Evolutionary conservation across 2,888 invertebrate genomes (phyloP).

Genomic region (Sialis fuliginosa): DNA sequence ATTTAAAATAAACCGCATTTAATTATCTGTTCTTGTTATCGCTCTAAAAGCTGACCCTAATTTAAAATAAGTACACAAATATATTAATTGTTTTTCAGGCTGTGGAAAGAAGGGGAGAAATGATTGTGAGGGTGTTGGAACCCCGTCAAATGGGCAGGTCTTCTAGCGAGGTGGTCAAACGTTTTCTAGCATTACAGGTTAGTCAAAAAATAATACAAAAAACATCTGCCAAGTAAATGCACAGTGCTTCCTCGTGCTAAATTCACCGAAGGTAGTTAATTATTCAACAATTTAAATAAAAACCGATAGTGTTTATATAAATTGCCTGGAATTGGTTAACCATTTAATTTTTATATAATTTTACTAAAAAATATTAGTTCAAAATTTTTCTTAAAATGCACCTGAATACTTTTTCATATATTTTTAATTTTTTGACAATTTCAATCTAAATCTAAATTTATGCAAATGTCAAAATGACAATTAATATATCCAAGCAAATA

Average conservation of each 20-base stretch:
- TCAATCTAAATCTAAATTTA: too few species aligned
- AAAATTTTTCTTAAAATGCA: too few species aligned
- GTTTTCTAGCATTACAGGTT: slow-evolving; percentile 66
- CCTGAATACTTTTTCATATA: too few species aligned
- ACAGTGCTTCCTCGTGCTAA: too few species aligned
- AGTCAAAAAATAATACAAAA: neutral
- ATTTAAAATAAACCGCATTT: neutral
- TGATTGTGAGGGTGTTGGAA: slow-evolving; percentile 85
- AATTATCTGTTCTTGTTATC: neutral
- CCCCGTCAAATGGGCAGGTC: slow-evolving; percentile 73
- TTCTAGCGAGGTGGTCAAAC: slow-evolving; percentile 73
- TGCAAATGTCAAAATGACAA: too few species aligned
- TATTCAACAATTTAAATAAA: too few species aligned
- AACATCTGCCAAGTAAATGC: too few species aligned
- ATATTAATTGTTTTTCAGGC: slow-evolving; percentile 25
- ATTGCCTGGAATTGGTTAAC: too few species aligned
- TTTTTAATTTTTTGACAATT: too few species aligned
- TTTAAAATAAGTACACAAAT: neutral
- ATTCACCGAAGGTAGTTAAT: too few species aligned
- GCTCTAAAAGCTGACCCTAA: neutral
- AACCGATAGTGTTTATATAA: neutral
- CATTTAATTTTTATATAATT: neutral
- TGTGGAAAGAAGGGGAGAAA: slow-evolving; percentile 84
- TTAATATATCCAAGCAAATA: too few species aligned
- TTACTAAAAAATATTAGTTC: neutral